Evolutionary conservation across 2,113 vertebrate genomes (phyloP), one percentile per base, ranked within the genome.

Genomic region (Barbus barbus): DNA sequence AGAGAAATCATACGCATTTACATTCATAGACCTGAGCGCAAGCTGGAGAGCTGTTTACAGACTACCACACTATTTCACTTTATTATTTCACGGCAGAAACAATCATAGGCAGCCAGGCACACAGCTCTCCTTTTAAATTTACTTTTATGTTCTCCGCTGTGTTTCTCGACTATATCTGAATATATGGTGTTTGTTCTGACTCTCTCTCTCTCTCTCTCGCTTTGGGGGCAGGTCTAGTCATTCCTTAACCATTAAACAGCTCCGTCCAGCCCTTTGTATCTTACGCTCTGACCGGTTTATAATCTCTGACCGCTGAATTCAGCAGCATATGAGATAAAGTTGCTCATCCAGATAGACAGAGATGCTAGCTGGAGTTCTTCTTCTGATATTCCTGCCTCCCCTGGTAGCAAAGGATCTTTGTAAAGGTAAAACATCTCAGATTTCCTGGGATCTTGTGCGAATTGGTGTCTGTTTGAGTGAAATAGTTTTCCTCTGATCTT

Each of bases 201-300:
- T 22, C 9, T 16, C 71, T 46, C 67, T 26, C 31, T 67, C 16
- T 67, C 16, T 69, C 44, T 48, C 24, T 67, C 9, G 0, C 9
- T 31, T 13, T 28, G 61, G n/a, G 12, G 44, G 41, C 14, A 71
- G 71, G 22, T 9, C 61, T 24, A 6, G 11, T 48, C 48, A 48
- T 48, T 38, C 63, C 38, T 86, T 72, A 86, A 86, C 80, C 81
- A 86, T 83, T 86, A 86, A 86, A 13, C 72, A 1, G 5, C 84
- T 46, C 31, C 9, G 60, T 24, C 79, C 60, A n/a, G 24, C 79
- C 79, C 78, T 74, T 58, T 75, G 18, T 53, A 38, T 16, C 60
- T 65, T 4, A 67, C 0, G 12, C 11, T 22, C 28, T 46, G 18
- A 77, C 2, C 20, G 16, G 56, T 46, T 65, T 26, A 36, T 86